A percentile compares a stretch with the other conserved stretches of the same genome.
phyloP scores from a whole-genome alignment of 92 coral and sea anemone species.

The Porites lobata region DNA sequence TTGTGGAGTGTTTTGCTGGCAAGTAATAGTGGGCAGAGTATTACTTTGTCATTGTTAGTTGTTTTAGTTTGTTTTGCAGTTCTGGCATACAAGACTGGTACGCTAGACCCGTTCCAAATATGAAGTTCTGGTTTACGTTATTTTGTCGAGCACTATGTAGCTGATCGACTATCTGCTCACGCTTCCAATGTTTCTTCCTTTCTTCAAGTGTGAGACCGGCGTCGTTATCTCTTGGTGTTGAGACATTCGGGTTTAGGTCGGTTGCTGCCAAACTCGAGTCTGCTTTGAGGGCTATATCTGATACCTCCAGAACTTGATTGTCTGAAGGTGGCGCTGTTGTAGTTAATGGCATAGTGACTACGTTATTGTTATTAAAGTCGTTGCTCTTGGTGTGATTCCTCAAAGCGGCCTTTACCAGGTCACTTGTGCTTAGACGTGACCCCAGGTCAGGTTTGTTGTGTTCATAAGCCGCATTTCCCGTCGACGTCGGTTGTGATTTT shows the following conservation, averaged over 20 bases:
- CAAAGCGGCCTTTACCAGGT: conserved; percentile 12
- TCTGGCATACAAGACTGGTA: conserved; percentile 76
- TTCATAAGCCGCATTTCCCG: not conserved
- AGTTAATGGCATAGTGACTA: not conserved
- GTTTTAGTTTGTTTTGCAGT: conserved; percentile 63
- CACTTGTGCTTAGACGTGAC: not conserved
- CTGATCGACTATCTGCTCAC: conserved; percentile 72
- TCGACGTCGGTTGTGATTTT: not conserved
- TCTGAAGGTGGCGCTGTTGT: not conserved
- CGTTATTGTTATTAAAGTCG: conserved; percentile 2
- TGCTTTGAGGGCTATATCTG: conserved; percentile 3
- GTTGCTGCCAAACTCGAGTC: not conserved
- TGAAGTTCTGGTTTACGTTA: conserved; percentile 40
- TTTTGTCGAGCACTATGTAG: conserved; percentile 38
- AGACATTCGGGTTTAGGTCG: not conserved
- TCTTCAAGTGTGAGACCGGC: conserved; percentile 43
- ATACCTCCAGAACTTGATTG: not conserved
- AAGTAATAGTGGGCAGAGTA: not conserved
- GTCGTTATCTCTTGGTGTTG: conserved; percentile 19
- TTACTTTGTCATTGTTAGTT: not conserved
- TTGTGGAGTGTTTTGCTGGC: conserved; percentile 5
- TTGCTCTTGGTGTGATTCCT: not conserved
- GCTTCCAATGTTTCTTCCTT: conserved; percentile 60
- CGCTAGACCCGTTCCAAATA: conserved; percentile 79
- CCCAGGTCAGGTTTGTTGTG: not conserved